Evolutionary conservation across 2,113 vertebrate species (phyloP).

Genomic region (Romanogobio albipinnatus): DNA sequence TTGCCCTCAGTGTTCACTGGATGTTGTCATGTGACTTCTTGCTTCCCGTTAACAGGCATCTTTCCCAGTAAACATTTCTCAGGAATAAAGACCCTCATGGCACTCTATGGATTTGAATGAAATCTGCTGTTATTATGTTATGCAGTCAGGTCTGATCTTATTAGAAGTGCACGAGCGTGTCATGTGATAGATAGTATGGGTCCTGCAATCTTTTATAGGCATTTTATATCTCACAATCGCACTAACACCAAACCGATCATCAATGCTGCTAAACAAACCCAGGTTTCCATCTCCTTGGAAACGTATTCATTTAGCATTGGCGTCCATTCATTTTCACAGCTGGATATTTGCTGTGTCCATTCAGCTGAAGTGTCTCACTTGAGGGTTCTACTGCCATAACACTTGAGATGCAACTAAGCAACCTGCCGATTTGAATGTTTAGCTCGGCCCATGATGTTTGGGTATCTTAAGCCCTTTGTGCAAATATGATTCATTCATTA

Average conservation of each 20-base stretch:
- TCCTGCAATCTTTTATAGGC: not conserved
- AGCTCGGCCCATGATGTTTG: slow-evolving; percentile 20
- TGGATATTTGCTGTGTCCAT: slow-evolving; percentile 63
- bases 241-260: not conserved
- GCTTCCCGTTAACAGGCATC: slow-evolving; percentile 18
- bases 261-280: slow-evolving; percentile 5
- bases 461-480: slow-evolving; percentile 30
- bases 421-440: slow-evolving; percentile 36
- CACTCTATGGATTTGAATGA: slow-evolving; percentile 37
- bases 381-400: slow-evolving; percentile 32
- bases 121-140: slow-evolving; percentile 28
- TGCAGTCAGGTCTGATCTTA: not conserved
- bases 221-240: not conserved
- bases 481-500: slow-evolving; percentile 23
- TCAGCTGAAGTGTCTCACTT: slow-evolving; percentile 58
- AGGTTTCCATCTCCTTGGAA: slow-evolving; percentile 50
- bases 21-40: slow-evolving; percentile 3
- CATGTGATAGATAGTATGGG: slow-evolving; percentile 4
- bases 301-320: slow-evolving; percentile 58
- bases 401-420: slow-evolving; percentile 39
- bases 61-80: slow-evolving; percentile 21
- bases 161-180: not conserved
- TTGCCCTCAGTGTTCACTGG: slow-evolving; percentile 56
- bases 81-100: not conserved
- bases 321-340: slow-evolving; percentile 72